Evolutionary conservation across 2,888 invertebrate species (phyloP), one percentile per base, ranked within the genome.

Genomic region (Drosophila mayaguana): DNA sequence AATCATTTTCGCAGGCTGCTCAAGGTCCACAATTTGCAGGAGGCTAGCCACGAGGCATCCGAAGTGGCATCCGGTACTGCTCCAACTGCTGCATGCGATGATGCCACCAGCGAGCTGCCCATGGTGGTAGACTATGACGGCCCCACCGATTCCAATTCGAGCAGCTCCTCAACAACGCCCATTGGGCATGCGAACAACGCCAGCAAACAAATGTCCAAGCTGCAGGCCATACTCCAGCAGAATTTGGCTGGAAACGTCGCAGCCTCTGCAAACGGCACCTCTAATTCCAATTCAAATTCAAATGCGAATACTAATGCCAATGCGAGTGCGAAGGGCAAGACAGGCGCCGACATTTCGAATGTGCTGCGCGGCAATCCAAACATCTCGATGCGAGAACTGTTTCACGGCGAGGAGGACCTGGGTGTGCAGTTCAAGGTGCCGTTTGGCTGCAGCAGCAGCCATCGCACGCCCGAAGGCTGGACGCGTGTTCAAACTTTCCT

Each of bases 341-440:
- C 71, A 55, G 65, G 70, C 7, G 72, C 86, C 18, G 92, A 93
- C 60, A 93, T 93, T 32, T 93, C 93, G 20, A 91, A 91, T 67
- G 92, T 91, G 36, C 70, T 93, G 68, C 91, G 93, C 3, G 90
- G 92, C 20, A 97, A 97, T 92, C 96, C 96, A 0, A 96, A 96
- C n/a, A 96, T 97, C 84, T 96, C 96, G 5, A 96, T 97, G 22
- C 93, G 97, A 45, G 96, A 96, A 81, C 91, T 97, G 16, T 96
- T 97, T 92, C 97, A 96, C 0, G 97, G 97, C 0, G 97, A 97
- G 83, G 97, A 97, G 85, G 96, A 97, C 89, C 94, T 97, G 94
- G 96, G 96, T 61, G 92, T 97, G 18, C 90, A 92, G 68, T 96
- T 96, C 32, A 95, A 95, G 85, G 94, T 97, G 55, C 96, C 97